Percentiles rank a stretch among this genome's conserved stretches.
phyloP scores from a whole-genome alignment of 2,888 invertebrate genomes.

The Drosophila hamatofila region DNA sequence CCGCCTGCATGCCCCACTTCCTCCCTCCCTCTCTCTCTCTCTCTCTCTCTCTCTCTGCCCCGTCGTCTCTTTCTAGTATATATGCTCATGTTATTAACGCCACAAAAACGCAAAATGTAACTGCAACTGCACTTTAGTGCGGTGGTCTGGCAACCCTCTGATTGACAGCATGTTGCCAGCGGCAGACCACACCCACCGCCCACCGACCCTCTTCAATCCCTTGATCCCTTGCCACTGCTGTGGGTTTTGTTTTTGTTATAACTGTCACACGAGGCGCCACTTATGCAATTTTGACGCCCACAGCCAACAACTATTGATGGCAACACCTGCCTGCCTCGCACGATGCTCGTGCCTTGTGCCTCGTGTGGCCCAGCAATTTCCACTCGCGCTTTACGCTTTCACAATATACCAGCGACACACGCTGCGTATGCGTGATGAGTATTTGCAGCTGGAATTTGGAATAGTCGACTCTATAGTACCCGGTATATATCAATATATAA shows the following conservation, averaged over 20 bases:
- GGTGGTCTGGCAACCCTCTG: conserved; percentile 40
- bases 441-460: conserved; percentile 16
- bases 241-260: conserved; percentile 40
- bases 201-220: neutral
- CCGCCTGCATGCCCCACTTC: neutral
- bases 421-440: conserved; percentile 69
- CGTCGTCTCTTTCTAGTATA: conserved; percentile 12
- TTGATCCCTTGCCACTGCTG: neutral
- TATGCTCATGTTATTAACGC: conserved; percentile 54
- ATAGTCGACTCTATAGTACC: conserved; percentile 10
- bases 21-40: neutral
- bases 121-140: conserved; percentile 58
- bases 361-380: conserved; percentile 19
- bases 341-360: neutral
- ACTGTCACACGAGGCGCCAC: conserved; percentile 49
- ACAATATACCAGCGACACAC: conserved; percentile 34
- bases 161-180: conserved; percentile 46
- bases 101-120: conserved; percentile 59
- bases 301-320: conserved; percentile 32
- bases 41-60: neutral
- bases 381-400: conserved; percentile 43
- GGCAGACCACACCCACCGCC: neutral
- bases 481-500: neutral
- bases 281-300: conserved; percentile 58
- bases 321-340: conserved; percentile 49